Percentiles rank a stretch among this genome's conserved stretches.
These are phyloP conservation scores for Astatoreochromis straeleni DNA, from an alignment of 2,113 vertebrate species.

Conservation along the genomic window DNA sequence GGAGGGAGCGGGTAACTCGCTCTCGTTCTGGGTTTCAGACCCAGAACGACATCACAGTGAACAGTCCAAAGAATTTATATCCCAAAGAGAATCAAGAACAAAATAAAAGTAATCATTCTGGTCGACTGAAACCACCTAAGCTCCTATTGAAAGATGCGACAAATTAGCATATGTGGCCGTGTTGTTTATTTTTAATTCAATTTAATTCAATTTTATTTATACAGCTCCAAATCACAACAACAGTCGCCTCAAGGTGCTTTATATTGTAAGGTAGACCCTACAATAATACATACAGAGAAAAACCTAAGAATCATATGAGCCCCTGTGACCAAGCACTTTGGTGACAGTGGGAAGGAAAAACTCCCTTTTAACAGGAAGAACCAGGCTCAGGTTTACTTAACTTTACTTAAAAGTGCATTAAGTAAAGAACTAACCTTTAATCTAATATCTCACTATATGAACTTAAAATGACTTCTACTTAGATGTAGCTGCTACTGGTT, in stretches of 20 bases:
- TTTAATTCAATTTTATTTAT: background rate
- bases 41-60: background rate
- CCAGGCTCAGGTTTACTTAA: background rate
- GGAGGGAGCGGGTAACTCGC: background rate
- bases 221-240: background rate
- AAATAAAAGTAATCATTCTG: background rate
- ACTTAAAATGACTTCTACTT: background rate
- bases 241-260: background rate
- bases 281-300: accelerated
- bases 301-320: accelerated
- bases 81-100: background rate
- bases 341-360: background rate
- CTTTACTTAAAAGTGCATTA: background rate
- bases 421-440: background rate
- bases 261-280: background rate
- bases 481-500: background rate
- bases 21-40: background rate
- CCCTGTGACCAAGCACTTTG: background rate
- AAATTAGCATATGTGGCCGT: background rate
- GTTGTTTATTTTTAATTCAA: background rate
- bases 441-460: background rate
- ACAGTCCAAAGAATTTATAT: background rate
- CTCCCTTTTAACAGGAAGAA: background rate
- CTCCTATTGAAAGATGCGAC: background rate
- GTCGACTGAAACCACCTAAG: background rate